Evolutionary conservation across 2,888 invertebrate species (phyloP), one percentile per base, ranked within the genome.

Genomic region (Camponotus fellah): DNA sequence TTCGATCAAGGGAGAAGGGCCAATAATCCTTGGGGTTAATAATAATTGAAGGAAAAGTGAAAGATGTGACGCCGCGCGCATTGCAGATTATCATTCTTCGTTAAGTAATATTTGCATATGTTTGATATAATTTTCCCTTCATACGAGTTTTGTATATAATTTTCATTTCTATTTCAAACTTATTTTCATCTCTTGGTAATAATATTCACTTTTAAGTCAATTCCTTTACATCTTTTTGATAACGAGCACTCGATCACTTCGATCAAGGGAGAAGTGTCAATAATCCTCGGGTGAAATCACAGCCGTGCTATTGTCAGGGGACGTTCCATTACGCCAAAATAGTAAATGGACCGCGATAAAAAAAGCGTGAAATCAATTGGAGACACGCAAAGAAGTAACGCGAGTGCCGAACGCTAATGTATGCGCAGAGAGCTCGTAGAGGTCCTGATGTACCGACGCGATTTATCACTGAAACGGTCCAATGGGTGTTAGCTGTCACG

Each of bases 401-500:
- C 53, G 81, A 80, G 74, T 82, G 80, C 58, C 74, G 75, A 56
- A 12, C 4, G 72, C 58, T 87, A 87, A 88, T 85, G 88, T 80
- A 82, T 84, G 58, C 74, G 82, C 49, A 49, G 49, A 49, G 49
- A 64, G 74, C 79, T 84, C 85, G 83, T 64, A 65, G 84, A 85
- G 76, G 71, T 72, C 56, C 83, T 77, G 82, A 77, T 87, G 88
- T 82, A 89, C 90, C 82, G 85, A 80, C 80, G 86, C 89, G 90
- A 90, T 90, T 90, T 90, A 90, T 90, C 90, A 90, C 84, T 83
- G 79, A 88, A 90, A 90, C 89, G 86, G 87, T 1, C 84, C 89
- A 87, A 91, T 91, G 92, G 87, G 87, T 91, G 90, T 90, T 89
- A 90, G 84, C 90, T 89, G 91, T 90, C 91, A 87, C 81, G 86